Base-by-base conservation (phyloP, 2,113 vertebrate genomes). In the Vireo altiloquus region DNA sequence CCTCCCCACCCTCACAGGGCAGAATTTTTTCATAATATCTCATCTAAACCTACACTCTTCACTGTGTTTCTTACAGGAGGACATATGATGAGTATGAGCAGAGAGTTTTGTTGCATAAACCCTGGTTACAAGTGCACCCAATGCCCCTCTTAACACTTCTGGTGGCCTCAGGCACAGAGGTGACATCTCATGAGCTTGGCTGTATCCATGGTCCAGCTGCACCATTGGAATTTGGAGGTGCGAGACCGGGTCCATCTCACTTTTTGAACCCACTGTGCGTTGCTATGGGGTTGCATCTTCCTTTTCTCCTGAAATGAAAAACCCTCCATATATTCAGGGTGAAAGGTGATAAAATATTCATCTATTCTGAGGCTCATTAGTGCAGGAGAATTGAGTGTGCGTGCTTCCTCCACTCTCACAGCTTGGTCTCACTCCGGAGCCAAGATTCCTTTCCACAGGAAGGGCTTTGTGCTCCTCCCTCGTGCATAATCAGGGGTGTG, bases 401-500 rank as follows among this genome's bases (percentile, higher is more conserved):
- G 65, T 4, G 6, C 86, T 80, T 81, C 68, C 56, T 54, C 39
- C 39, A 6, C 71, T 92, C 50, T 37, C 21, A 31, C 39, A 39
- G 79, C 7, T 47, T 69, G 39, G 59, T 81, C 66, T 95, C 19
- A 2, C 44, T 89, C 69, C 64, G 64, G 56, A 94, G 80, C 89
- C 89, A 75, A 60, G 60, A 56, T 84, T 81, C n/a, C 25, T 92
- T 92, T 94, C 83, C 69, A 52, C 3, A 0, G 52, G 77, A 68
- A 40, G 60, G 66, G 71, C 68, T 69, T 33, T 63, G 27, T 1
- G 2, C 56, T 60, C 28, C n/a, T 78, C 71, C 44, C 60, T 78
- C 20, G 0, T 0, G 3, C 39, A 4, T 35, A 7, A 7, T 7
- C 0, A 6, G 61, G 11, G 24, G 7, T 21, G 23, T 33, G 92